Conservation (phyloP, 1,140 invertebrate species). For the Lethrus apterus region DNA sequence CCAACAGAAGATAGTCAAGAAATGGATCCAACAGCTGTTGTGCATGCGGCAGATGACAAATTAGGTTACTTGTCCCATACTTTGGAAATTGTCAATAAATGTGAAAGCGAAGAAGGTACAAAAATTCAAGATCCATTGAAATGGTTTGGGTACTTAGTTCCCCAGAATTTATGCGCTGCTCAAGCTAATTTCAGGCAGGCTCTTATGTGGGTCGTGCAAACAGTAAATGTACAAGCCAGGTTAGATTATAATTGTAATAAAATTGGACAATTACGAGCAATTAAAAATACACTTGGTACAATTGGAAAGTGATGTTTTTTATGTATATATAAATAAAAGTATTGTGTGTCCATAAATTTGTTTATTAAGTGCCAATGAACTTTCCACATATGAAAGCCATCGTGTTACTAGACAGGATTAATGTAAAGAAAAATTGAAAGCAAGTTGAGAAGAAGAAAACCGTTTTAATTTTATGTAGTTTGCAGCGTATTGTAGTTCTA, state of each 20-base stretch:
- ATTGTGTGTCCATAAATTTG: no score
- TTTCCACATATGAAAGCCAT: no score
- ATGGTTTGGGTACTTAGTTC: conserved; percentile 70
- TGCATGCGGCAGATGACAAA: conserved; percentile 40
- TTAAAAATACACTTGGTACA: conserved; percentile 26
- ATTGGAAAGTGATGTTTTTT: background rate
- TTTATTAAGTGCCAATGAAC: no score
- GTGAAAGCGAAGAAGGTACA: conserved; percentile 33
- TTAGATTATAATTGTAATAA: conserved; percentile 43
- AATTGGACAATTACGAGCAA: conserved; percentile 40
- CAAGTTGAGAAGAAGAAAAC: no score
- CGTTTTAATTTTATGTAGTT: no score
- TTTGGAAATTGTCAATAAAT: conserved; percentile 33
- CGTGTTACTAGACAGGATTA: no score
- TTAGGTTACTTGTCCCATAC: conserved; percentile 34
- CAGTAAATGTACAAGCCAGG: conserved; percentile 56
- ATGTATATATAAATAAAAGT: no score
- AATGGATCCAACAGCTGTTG: conserved; percentile 46
- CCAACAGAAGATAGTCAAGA: conserved; percentile 53
- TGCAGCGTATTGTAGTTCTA: no score
- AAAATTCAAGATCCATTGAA: conserved; percentile 54
- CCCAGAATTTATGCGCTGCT: conserved; percentile 58
- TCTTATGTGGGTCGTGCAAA: conserved; percentile 52
- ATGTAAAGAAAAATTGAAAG: no score
- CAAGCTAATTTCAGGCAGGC: conserved; percentile 59